Conservation (phyloP, 35 echinoderm and acorn worm species). For the Holothuria glaberrima region DNA sequence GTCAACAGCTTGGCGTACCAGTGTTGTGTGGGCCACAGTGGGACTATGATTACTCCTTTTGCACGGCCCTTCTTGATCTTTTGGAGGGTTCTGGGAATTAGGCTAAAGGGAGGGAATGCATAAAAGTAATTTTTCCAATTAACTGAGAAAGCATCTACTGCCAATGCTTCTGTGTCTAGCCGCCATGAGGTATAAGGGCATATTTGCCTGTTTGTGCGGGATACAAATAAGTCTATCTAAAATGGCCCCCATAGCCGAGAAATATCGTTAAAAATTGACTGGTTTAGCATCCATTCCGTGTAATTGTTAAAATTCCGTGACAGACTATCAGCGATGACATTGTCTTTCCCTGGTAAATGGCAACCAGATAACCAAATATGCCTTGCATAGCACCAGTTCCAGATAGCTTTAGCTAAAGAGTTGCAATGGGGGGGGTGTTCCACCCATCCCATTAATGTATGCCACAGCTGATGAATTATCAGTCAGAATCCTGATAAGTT, state of each 20-base stretch:
- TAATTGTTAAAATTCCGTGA: neutral
- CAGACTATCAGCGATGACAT: neutral
- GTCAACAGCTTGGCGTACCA: constrained; percentile 3
- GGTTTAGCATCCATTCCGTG: constrained; percentile 34
- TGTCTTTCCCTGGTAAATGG: neutral
- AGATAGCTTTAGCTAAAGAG: neutral
- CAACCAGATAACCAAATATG: constrained; percentile 29
- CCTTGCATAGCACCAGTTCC: neutral
- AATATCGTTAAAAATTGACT: constrained; percentile 10
- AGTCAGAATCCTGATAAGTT: constrained; percentile 15
- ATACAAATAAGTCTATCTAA: constrained; percentile 56
- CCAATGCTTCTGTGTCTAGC: constrained; percentile 42
- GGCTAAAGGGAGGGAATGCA: constrained; percentile 51
- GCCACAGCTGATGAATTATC: constrained; percentile 28
- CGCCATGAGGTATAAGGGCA: constrained; percentile 33
- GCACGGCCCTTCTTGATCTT: constrained; percentile 3
- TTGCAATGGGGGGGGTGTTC: constrained; percentile 27
- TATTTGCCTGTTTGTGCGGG: constrained; percentile 36
- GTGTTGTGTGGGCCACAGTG: neutral
- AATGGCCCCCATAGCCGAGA: constrained; percentile 21
- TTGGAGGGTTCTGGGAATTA: neutral
- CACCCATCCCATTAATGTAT: constrained; percentile 44
- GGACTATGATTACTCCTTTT: constrained; percentile 22
- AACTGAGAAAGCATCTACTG: constrained; percentile 56
- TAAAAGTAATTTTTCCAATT: constrained; percentile 36